phyloP scores from a whole-genome alignment of 1,140 invertebrate species.

The Ephestia elutella region DNA sequence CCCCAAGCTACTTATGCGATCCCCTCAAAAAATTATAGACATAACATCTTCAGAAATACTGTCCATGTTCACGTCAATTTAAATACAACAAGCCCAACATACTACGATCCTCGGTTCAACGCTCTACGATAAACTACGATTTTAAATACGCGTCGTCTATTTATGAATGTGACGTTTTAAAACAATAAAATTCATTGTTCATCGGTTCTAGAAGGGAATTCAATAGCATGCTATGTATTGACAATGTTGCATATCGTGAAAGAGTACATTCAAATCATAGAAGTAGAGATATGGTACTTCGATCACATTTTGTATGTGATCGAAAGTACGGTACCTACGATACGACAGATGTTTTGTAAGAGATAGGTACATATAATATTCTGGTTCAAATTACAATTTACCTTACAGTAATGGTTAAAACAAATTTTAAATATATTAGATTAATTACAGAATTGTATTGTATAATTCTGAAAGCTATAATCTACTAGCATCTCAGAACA shows the following conservation, averaged over 20 bases:
- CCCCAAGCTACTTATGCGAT: too few species aligned
- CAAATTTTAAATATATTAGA: too few species aligned
- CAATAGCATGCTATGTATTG: background rate
- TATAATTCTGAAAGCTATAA: too few species aligned
- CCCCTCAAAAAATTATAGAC: background rate
- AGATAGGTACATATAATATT: too few species aligned
- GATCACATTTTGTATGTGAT: too few species aligned
- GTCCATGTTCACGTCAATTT: background rate
- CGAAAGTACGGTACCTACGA: too few species aligned
- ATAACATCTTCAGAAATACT: background rate
- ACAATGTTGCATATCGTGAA: constrained; percentile 13
- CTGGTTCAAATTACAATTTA: too few species aligned
- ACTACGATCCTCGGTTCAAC: background rate
- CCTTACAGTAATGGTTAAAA: too few species aligned
- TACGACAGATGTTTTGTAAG: too few species aligned
- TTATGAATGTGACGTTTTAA: background rate
- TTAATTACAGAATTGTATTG: too few species aligned
- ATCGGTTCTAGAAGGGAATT: background rate
- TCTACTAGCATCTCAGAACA: too few species aligned
- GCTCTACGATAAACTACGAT: background rate
- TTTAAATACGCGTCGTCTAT: constrained; percentile 1
- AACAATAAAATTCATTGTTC: constrained; percentile 4
- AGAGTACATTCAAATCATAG: background rate
- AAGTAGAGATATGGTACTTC: too few species aligned
- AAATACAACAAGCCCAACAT: background rate